Percentiles rank a stretch among this genome's conserved stretches.
Conservation (phyloP, 2,797 vertebrate species). For the Phaenicophaeus curvirostris region DNA sequence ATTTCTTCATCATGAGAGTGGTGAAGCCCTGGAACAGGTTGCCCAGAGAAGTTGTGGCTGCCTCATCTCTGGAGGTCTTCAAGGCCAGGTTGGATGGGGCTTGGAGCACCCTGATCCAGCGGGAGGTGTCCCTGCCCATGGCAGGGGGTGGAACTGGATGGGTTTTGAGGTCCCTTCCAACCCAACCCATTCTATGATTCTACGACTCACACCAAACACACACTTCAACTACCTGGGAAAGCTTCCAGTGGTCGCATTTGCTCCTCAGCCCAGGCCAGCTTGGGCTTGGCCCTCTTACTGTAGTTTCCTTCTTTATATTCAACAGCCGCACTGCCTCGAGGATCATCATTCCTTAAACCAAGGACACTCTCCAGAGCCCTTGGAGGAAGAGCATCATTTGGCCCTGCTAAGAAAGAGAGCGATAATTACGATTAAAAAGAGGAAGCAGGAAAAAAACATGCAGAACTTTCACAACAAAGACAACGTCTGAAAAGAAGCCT, state of each 20-base stretch:
- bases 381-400: conserved; percentile 79
- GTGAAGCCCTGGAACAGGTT: no score
- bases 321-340: conserved; percentile 33
- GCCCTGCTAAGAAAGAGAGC: conserved; percentile 72
- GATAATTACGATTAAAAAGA: background rate
- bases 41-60: no score
- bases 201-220: background rate
- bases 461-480: background rate
- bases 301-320: conserved; percentile 78
- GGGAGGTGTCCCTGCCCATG: no score
- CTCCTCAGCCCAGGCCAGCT: conserved; percentile 34
- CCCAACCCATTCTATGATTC: no score
- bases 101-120: no score
- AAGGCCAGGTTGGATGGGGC: no score
- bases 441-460: background rate
- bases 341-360: conserved; percentile 53
- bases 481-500: background rate
- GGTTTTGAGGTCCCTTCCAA: no score
- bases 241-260: background rate
- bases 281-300: conserved; percentile 69
- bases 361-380: conserved; percentile 72
- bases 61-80: no score
- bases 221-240: conserved; percentile 45
- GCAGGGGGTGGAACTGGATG: no score
- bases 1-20: no score